These are phyloP conservation scores for Brachyhypopomus gauderio DNA, from an alignment of 2,113 vertebrate genomes.

Conservation along the genomic window DNA sequence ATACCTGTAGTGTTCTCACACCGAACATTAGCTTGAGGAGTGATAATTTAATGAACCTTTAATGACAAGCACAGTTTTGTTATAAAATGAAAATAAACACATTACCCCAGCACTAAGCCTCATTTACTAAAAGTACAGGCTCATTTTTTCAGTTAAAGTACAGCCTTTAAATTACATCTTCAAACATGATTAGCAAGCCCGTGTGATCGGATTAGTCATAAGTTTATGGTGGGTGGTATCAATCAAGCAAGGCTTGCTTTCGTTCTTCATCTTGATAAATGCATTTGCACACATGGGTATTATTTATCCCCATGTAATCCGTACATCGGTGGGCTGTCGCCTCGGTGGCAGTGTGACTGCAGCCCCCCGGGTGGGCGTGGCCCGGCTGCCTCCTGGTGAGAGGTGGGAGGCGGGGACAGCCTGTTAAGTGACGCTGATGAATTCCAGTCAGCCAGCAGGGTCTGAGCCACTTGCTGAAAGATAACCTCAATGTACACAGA, in stretches of 20 bases:
- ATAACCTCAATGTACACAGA: conserved; percentile 11
- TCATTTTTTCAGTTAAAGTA: conserved; percentile 19
- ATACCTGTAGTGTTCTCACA: background rate
- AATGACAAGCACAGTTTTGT: background rate
- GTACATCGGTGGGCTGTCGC: conserved; percentile 5
- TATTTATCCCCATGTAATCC: background rate
- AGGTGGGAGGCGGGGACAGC: conserved; percentile 27
- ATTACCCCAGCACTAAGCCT: background rate
- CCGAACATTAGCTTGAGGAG: background rate
- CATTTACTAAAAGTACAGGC: background rate
- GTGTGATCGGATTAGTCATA: conserved; percentile 26
- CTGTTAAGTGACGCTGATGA: conserved; percentile 43
- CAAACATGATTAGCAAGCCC: background rate
- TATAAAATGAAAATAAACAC: background rate
- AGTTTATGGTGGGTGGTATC: conserved; percentile 39
- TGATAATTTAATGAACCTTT: background rate
- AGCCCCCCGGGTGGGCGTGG: conserved; percentile 13
- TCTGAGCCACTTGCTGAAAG: conserved; percentile 10
- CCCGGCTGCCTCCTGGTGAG: conserved; percentile 4
- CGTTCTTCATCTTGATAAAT: conserved; percentile 42
- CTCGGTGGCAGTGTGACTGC: conserved; percentile 3
- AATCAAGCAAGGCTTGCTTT: background rate
- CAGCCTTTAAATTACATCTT: background rate
- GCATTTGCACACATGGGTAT: conserved; percentile 12
- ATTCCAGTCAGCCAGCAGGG: conserved; percentile 22